These are phyloP conservation scores for Anas georgica DNA, from an alignment of 2,797 vertebrate species.

Conservation along the genomic window DNA sequence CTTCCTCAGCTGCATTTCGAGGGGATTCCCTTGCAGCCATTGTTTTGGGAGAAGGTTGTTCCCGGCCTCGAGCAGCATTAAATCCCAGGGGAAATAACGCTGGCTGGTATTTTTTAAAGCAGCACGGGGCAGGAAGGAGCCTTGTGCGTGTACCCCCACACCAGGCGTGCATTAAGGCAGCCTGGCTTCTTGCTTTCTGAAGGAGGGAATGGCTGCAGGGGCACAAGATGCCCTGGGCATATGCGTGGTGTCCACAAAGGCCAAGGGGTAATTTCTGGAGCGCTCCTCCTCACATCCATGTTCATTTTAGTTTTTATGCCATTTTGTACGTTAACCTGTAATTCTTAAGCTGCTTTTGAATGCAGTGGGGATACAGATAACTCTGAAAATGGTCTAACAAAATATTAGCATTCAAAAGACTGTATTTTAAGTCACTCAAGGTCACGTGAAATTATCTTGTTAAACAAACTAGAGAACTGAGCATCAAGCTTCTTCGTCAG, in stretches of 20 bases:
- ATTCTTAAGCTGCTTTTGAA: neutral
- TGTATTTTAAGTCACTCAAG: neutral
- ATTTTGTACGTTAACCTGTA: neutral
- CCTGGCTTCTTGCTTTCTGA: neutral
- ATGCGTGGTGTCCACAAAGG: rapidly evolving
- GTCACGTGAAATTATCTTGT: neutral
- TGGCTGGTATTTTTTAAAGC: neutral
- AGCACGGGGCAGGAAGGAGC: neutral
- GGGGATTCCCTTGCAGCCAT: neutral
- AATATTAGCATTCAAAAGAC: neutral
- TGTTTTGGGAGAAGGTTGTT: neutral
- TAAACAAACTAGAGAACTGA: neutral
- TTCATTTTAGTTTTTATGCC: neutral
- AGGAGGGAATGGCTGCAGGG: neutral
- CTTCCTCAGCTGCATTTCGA: neutral
- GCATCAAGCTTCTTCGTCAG: neutral
- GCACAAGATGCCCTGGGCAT: neutral
- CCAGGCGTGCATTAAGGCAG: rapidly evolving
- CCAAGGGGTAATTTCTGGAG: neutral
- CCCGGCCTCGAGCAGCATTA: neutral
- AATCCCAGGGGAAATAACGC: neutral
- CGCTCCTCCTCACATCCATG: neutral
- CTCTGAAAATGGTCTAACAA: neutral
- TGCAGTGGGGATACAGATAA: neutral
- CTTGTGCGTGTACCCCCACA: rapidly evolving